These are phyloP conservation scores for Folsomia manolachei DNA, from an alignment of 2,888 invertebrate species.

Conservation along the genomic window DNA sequence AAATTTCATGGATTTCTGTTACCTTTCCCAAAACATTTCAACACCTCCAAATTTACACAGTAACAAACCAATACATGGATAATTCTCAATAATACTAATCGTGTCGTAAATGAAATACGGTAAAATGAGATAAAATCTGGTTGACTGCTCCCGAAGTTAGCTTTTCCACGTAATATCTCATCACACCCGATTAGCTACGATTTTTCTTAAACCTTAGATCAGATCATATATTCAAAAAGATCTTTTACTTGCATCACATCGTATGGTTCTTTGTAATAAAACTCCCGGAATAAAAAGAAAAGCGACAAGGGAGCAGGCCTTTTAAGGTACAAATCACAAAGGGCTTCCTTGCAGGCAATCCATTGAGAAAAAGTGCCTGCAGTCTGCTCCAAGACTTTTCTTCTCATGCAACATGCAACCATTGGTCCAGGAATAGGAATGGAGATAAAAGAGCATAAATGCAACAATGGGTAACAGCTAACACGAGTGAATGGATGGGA, in stretches of 20 bases:
- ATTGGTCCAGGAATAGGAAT: too few species aligned
- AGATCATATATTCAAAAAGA: background rate
- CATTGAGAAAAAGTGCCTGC: background rate
- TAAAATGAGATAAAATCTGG: background rate
- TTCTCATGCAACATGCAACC: background rate
- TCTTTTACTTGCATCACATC: background rate
- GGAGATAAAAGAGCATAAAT: background rate
- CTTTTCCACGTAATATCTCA: background rate
- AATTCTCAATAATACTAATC: background rate
- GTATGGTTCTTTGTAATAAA: background rate
- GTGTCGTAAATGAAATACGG: background rate
- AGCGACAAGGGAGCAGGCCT: conserved; percentile 1
- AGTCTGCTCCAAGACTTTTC: background rate
- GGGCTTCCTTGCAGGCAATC: background rate
- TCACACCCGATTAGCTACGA: background rate
- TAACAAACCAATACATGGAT: background rate
- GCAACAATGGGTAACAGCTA: background rate
- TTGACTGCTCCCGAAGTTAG: background rate
- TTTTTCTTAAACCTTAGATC: background rate
- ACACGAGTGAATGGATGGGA: background rate
- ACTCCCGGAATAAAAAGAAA: background rate
- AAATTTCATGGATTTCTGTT: conserved; percentile 4
- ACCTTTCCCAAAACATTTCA: background rate
- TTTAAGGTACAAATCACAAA: conserved; percentile 2
- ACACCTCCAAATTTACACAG: conserved; percentile 5